Evolutionary conservation across 2,888 invertebrate species (phyloP), one percentile per base, ranked within the genome.

Genomic region (Fragum fragum): DNA sequence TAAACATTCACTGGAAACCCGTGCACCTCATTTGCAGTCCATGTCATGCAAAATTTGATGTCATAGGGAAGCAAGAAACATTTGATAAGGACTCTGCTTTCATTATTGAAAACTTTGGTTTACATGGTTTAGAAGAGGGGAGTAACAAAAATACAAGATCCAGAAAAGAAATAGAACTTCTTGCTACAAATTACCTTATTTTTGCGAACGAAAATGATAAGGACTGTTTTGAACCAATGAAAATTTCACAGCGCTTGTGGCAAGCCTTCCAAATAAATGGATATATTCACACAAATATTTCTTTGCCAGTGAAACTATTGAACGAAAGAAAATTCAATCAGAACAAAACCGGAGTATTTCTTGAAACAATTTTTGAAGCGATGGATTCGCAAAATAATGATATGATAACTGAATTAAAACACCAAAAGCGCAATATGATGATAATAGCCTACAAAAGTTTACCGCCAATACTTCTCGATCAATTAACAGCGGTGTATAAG

Each of bases 241-340:
- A 79, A 16, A 70, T 88, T 1, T 81, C 81, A 2, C 26, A 69
- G 21, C 68, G 83, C 14, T 53, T 88, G n/a, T 85, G 86, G 85
- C 57, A 53, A 21, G 76, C 78, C 0, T 88, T 88, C n/a, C 84
- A 86, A 69, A 69, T 76, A n/a, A 86, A 85, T 66, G 88, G 88
- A 1, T 86, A 88, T 66, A 79, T 88, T 14, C 77, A 83, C 23
- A 52, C 29, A n/a, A 47, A 63, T 7, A 26, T 42, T n/a, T 14
- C 47, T 18, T 74, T 77, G 68, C 72, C 84, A 26, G 7, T 47
- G 23, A 2, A 42, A 36, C 16, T 36, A 23, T 16, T 63, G 9
- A n/a, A 14, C n/a, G 36, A 21, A 18, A 29, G n/a, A 16, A 26
- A 9, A 1, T 42, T 42, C n/a, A 21, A 21, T 11, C 11, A 36